A percentile compares a stretch with the other conserved stretches of the same genome.
These are phyloP conservation scores for Achroia grisella DNA, from an alignment of 1,140 invertebrate genomes.

Conservation along the genomic window DNA sequence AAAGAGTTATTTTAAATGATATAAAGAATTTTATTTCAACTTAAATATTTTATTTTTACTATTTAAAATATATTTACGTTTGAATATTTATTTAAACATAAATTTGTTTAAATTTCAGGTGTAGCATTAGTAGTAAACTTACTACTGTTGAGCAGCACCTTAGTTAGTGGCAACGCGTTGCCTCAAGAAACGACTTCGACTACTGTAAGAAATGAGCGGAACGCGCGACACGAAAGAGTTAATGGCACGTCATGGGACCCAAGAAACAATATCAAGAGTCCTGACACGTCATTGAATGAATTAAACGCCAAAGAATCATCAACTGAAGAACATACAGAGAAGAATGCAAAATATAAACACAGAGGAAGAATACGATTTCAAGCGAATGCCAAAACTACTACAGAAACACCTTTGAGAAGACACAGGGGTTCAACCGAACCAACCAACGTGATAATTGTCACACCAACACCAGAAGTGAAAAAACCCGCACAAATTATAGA, in stretches of 20 bases:
- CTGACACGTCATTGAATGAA: conserved; percentile 53
- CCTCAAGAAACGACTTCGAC: conserved; percentile 39
- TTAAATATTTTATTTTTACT: too few relatives aligned
- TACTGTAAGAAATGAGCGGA: conserved; percentile 33
- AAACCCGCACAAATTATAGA: conserved; percentile 51
- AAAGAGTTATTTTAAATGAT: too few relatives aligned
- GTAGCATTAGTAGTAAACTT: conserved; percentile 58
- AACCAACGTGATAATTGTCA: conserved; percentile 46
- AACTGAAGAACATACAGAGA: conserved; percentile 56
- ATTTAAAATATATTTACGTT: background rate
- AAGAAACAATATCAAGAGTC: conserved; percentile 33
- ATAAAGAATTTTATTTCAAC: too few relatives aligned
- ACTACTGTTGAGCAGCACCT: conserved; percentile 52
- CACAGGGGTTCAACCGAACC: conserved; percentile 27
- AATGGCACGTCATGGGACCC: conserved; percentile 32
- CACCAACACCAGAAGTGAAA: conserved; percentile 51
- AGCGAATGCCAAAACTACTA: conserved; percentile 38
- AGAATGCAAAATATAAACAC: conserved; percentile 64
- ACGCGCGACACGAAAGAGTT: conserved; percentile 24
- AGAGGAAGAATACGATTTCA: conserved; percentile 56
- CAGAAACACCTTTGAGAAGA: conserved; percentile 36
- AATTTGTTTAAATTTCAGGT: conserved; percentile 38
- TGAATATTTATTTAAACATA: background rate
- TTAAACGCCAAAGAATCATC: conserved; percentile 49
- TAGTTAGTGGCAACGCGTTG: conserved; percentile 34